A percentile compares a stretch with the other conserved stretches of the same genome.
Evolutionary conservation across 2,113 vertebrate species (phyloP).

Genomic region (Zeus faber): DNA sequence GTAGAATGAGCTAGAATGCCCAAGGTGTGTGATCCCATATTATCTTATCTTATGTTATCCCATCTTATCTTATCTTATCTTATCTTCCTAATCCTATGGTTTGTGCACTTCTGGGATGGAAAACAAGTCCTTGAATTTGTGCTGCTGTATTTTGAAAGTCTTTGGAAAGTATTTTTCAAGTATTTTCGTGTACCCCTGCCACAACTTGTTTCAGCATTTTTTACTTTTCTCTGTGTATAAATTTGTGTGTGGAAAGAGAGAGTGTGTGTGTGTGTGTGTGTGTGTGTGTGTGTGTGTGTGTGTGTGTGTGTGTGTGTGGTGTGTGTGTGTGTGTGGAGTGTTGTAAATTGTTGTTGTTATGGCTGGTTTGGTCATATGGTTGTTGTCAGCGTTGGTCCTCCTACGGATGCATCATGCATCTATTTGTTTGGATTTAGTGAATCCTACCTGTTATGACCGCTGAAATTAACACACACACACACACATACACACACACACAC

Average conservation of each 20-base stretch:
- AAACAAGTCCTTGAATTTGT: too few relatives aligned
- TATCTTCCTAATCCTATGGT: too few relatives aligned
- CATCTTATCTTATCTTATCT: too few relatives aligned
- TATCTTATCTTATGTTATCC: too few relatives aligned
- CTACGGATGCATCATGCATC: conserved; percentile 9
- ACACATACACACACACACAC: conserved; percentile 22
- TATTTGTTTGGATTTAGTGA: conserved; percentile 2
- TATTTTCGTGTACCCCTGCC: too few relatives aligned
- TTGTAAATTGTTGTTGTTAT: conserved; percentile 15
- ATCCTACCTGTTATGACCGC: conserved; percentile 46
- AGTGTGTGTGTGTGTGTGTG: neutral
- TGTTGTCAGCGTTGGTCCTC: neutral
- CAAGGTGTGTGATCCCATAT: too few relatives aligned
- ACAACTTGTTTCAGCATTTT: too few relatives aligned
- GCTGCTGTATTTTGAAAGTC: too few relatives aligned
- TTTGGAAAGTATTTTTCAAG: too few relatives aligned
- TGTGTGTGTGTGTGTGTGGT: neutral
- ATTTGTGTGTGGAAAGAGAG: neutral
- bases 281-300: neutral
- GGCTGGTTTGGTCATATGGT: neutral
- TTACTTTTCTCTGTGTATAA: neutral
- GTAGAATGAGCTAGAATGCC: too few relatives aligned
- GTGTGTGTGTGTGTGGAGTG: neutral
- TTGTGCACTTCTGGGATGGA: too few relatives aligned
- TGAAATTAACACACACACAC: conserved; percentile 29